Conservation (phyloP, 2,797 vertebrate genomes). For the Epinephelus malabaricus region DNA sequence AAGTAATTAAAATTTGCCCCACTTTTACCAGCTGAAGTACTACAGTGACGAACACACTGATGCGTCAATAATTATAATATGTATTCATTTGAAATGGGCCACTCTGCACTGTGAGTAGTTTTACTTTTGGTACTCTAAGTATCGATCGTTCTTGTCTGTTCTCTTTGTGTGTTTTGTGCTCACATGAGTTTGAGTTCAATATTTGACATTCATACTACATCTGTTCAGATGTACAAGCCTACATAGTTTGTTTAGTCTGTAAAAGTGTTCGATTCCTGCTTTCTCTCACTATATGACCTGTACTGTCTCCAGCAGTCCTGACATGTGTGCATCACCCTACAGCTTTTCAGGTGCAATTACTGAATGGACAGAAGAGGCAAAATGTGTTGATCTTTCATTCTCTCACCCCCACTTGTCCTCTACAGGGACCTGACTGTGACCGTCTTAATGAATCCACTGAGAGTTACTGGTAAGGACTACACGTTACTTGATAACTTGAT, state of each 20-base stretch:
- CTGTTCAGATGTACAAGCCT: background rate
- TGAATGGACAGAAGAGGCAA: background rate
- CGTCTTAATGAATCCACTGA: conserved; percentile 55
- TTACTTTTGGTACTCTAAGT: too few relatives aligned
- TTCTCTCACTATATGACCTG: background rate
- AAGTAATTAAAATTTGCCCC: too few relatives aligned
- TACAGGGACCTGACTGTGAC: conserved; percentile 28
- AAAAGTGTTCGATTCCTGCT: background rate
- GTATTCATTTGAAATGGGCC: too few relatives aligned
- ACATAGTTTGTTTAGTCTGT: background rate
- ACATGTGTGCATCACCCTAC: background rate
- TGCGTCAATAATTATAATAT: too few relatives aligned
- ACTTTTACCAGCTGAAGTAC: too few relatives aligned
- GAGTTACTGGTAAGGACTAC: conserved; percentile 8
- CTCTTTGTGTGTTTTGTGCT: background rate
- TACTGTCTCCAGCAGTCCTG: background rate
- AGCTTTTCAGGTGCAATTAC: background rate
- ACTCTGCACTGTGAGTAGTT: too few relatives aligned
- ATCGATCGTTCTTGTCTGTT: background rate
- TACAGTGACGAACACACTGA: too few relatives aligned
- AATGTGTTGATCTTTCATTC: conserved; percentile 12
- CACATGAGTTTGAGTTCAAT: background rate
- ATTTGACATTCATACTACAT: background rate
- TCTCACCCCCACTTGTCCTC: conserved; percentile 29
- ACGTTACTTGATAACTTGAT: background rate